Evolutionary conservation across 2,113 vertebrate genomes (phyloP), one percentile per base, ranked within the genome.

Genomic region (Aegypius monachus): DNA sequence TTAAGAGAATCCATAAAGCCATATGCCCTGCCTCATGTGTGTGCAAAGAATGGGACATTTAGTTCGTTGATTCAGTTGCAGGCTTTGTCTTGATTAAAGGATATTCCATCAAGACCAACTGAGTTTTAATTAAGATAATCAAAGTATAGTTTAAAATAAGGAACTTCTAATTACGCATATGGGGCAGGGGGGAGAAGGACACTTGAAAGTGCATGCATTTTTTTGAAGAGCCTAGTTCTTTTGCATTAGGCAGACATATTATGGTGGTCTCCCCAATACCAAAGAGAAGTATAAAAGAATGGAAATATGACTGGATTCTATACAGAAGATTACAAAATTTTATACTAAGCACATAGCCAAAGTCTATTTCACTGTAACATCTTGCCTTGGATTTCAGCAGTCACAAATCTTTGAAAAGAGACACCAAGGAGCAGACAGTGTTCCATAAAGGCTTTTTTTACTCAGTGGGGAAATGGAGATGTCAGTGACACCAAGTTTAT

Each of bases 121-220:
- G 40, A 43, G 12, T 86, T 74, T 74, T 62, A 55, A 67, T 63
- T 59, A 83, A 86, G 29, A 18, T 74, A 80, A 88, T 68, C 22
- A 81, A 92, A 94, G 74, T 8, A 20, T 6, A 63, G 22, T 84
- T 81, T 88, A 42, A 74, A 87, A 86, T 43, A 86, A 79, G 21
- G 14, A 77, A 40, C 36, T 75, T 71, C 11, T 45, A 62, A 85
- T 84, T 84, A n/a, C 31, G 7, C 7, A 19, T 2, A 32, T 11
- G 10, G 2, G 2, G 11, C 1, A 12, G 2, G 2, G 6, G 22
- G 11, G 4, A 10, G 18, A 36, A 83, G 16, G 22, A 50, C 14
- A 16, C 22, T 86, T 88, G 32, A 70, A 93, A 55, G 5, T 55
- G 47, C 7, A 19, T 29, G 18, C 1, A 16, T 11, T 74, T 53